These are phyloP conservation scores for Habropoda laboriosa DNA, from an alignment of 1,140 invertebrate species.

Conservation along the genomic window DNA sequence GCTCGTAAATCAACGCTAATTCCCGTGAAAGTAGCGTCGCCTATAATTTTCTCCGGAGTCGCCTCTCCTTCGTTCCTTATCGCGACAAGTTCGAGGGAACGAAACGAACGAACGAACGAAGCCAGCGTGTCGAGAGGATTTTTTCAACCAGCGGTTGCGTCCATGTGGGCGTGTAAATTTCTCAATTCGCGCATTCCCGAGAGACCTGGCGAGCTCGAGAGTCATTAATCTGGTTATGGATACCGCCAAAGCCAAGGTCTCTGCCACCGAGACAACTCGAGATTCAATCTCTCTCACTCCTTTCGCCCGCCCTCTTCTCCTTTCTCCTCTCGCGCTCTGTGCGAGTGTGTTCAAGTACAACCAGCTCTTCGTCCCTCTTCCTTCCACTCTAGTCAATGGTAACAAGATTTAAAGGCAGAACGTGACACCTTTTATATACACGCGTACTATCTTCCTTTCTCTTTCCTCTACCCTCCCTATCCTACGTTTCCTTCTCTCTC, in stretches of 20 bases:
- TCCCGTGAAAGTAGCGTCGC: constrained; percentile 9
- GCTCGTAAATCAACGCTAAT: constrained; percentile 18
- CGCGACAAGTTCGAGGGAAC: not conserved
- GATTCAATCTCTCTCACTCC: constrained; percentile 35
- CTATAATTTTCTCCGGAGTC: constrained; percentile 7
- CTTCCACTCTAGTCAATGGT: constrained; percentile 18
- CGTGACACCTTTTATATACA: constrained; percentile 18
- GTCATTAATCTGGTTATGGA: constrained; percentile 67
- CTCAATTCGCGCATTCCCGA: constrained; percentile 33
- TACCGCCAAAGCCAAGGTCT: constrained; percentile 70
- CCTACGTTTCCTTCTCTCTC: not conserved
- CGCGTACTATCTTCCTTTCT: not conserved
- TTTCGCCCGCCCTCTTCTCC: not conserved
- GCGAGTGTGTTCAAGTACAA: constrained; percentile 16
- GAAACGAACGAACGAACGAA: not conserved
- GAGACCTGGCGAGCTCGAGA: constrained; percentile 4
- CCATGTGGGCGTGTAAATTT: constrained; percentile 4
- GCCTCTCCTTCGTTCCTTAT: not conserved
- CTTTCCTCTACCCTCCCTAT: not conserved
- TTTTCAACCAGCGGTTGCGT: not conserved
- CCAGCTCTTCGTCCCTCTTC: not conserved
- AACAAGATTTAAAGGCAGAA: constrained; percentile 50
- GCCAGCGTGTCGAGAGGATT: not conserved
- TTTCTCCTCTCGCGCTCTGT: not conserved
- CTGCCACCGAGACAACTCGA: constrained; percentile 40